Conservation (phyloP, 2,113 vertebrate genomes). For the Lepidothrix coronata region DNA sequence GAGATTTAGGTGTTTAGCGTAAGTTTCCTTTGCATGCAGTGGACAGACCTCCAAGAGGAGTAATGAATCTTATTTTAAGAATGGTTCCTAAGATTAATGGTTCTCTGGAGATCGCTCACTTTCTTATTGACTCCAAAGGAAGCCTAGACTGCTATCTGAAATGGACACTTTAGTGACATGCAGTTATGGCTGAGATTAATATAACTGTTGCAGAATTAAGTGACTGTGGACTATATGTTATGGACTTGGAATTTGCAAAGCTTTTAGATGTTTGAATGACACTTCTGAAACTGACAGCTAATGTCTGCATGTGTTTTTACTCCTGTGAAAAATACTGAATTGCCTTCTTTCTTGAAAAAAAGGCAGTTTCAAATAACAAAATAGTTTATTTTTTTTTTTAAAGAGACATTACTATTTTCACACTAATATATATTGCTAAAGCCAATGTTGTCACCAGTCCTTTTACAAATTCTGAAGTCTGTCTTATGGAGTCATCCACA, state of each 20-base stretch:
- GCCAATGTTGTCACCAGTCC: accelerated
- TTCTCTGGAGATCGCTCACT: not conserved
- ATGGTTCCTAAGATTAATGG: not conserved
- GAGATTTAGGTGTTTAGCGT: not conserved
- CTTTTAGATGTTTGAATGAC: not conserved
- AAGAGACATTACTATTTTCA: not conserved
- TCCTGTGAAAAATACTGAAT: not conserved
- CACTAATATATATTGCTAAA: not conserved
- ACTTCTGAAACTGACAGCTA: not conserved
- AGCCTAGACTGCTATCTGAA: not conserved
- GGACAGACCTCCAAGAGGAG: not conserved
- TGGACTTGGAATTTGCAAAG: not conserved
- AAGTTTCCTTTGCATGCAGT: not conserved
- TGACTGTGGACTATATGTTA: not conserved
- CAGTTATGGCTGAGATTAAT: not conserved
- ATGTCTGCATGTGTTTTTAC: not conserved
- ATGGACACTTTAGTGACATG: not conserved
- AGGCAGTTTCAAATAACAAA: not conserved
- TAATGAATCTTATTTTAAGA: not conserved
- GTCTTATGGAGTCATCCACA: not conserved
- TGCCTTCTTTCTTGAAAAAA: not conserved
- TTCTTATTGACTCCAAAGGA: not conserved
- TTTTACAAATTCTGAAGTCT: not conserved
- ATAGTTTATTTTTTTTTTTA: too few species aligned
- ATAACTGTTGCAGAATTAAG: not conserved